A percentile compares a stretch with the other conserved stretches of the same genome.
Conservation (phyloP, 2,113 vertebrate species). For the Ascaphus truei region DNA sequence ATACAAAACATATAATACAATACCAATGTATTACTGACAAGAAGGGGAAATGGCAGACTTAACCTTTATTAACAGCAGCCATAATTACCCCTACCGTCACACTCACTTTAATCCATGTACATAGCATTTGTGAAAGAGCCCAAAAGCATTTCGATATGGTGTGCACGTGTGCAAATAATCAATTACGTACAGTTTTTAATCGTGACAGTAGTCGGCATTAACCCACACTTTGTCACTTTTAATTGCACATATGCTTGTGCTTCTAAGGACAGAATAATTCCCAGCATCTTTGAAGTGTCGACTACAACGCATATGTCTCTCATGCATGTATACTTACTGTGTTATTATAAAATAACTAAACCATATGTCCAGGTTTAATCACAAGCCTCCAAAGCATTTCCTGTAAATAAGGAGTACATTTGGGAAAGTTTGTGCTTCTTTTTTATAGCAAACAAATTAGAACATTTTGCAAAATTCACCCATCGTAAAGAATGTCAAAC, state of each 20-base stretch:
- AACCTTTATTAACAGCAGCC: too few relatives aligned
- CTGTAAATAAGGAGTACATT: background rate
- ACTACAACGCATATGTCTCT: constrained; percentile 2
- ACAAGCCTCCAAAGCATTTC: background rate
- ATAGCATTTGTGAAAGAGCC: background rate
- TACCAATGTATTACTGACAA: too few relatives aligned
- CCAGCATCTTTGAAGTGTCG: constrained; percentile 21
- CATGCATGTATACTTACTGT: background rate
- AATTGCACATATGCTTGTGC: constrained; percentile 4
- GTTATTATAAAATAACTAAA: constrained; percentile 20
- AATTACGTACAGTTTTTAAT: background rate
- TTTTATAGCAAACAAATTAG: background rate
- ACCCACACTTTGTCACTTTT: background rate
- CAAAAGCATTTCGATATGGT: background rate
- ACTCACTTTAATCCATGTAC: background rate
- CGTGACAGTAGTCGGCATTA: background rate
- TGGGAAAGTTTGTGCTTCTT: background rate
- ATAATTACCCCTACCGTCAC: too few relatives aligned
- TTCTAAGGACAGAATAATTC: constrained; percentile 13
- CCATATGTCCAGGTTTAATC: constrained; percentile 4
- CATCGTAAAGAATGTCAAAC: background rate
- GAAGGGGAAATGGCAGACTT: too few relatives aligned
- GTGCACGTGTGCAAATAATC: background rate
- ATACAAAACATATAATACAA: too few relatives aligned
- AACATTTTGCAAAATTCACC: background rate